Evolutionary conservation across 2,797 vertebrate species (phyloP), one percentile per base, ranked within the genome.

Genomic region (Triplophysa bombifrons): DNA sequence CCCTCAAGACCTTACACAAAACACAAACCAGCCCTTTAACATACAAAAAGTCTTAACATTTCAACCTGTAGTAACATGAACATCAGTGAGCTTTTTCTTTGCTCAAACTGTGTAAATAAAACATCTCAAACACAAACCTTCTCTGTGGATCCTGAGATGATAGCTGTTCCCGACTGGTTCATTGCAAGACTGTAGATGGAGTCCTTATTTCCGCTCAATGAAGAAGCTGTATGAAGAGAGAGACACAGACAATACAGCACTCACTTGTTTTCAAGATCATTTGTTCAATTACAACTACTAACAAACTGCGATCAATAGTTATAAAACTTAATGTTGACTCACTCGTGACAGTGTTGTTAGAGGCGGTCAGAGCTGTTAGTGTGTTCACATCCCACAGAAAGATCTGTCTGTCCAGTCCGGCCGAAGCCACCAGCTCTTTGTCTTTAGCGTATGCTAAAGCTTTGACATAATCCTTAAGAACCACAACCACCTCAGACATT

Each of bases 371-470:
- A 85, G 98, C 97, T 70, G 97, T 99, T 68, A 99, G 91, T 53
- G 98, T 99, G 89, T 99, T 99, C 88, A 99, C 98, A 90, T 99
- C 98, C 98, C 98, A 99, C 81, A 99, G 96, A 88, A 99, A 99
- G 91, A 99, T 99, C 87, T 99, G 98, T 84, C 98, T 92, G 94
- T 99, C 98, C 88, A 99, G 90, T 10, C 98, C 98, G 0, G 98
- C 98, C 0, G 98, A 99, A 2, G 98, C 98, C 82, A 99, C 98
- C 61, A 99, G 91, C 88, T 99, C 98, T 90, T 99, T 99, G 89
- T 99, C 98, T 91, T 98, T 99, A 60, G 98, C 98, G 61, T 99
- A 99, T 0, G 98, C 98, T 89, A 99, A 92, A 60, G 98, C 98
- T 92, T 99, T 99, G 58, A 99, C 98, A 3, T 99, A 99, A 90